Conservation (phyloP, 1,140 invertebrate genomes). For the Panagrolaimus sp. region DNA sequence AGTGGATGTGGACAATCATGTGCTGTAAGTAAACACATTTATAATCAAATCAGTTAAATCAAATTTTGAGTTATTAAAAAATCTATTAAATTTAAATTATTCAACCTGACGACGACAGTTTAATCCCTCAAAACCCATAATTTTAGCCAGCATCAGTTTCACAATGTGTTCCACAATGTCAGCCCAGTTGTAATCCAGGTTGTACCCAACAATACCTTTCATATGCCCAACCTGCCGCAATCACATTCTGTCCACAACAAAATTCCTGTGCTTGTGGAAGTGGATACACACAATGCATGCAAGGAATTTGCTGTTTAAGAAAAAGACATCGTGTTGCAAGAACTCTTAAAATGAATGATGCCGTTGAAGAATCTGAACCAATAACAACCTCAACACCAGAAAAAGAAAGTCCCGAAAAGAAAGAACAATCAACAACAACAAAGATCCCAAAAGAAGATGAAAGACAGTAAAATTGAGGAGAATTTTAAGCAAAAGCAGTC, state of each 20-base stretch:
- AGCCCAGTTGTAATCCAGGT: conserved; percentile 31
- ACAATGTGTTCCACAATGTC: conserved; percentile 41
- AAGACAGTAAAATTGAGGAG: too few species aligned
- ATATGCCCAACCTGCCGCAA: conserved; percentile 35
- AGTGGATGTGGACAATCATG: conserved; percentile 18
- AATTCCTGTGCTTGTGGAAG: conserved; percentile 36
- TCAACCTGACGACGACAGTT: neutral
- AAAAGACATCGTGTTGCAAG: conserved; percentile 29
- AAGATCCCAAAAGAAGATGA: too few species aligned
- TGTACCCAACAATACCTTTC: conserved; percentile 31
- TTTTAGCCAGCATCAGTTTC: conserved; percentile 34
- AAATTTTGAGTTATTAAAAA: too few species aligned
- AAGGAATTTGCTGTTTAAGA: conserved; percentile 45
- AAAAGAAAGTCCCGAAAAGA: too few species aligned
- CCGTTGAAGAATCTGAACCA: neutral
- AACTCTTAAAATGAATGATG: conserved; percentile 10
- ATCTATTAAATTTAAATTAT: too few species aligned
- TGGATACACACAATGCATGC: conserved; percentile 43
- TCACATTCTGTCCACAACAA: conserved; percentile 38
- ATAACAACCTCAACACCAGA: too few species aligned
- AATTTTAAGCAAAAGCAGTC: too few species aligned
- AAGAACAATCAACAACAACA: too few species aligned
- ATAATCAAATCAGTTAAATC: too few species aligned
- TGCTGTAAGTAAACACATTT: conserved; percentile 18
- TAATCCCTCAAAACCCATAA: neutral